Evolutionary conservation across 92 coral and sea anemone species (phyloP).

Genomic region (Porites rus): DNA sequence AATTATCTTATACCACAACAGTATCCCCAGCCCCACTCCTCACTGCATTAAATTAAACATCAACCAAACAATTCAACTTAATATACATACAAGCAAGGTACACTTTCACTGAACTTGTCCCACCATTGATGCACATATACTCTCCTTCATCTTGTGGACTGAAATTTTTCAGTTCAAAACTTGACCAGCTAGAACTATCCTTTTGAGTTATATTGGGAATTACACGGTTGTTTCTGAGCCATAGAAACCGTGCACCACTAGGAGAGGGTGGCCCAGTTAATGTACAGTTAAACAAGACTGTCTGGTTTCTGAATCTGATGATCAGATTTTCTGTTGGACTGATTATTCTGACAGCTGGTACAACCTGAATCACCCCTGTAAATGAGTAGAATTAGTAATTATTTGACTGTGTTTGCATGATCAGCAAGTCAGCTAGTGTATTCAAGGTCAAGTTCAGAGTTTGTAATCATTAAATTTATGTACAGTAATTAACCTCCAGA

Average conservation of each 20-base stretch:
- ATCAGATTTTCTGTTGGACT: slow-evolving; percentile 31
- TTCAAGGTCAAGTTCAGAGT: too few species aligned
- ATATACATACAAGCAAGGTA: slow-evolving; percentile 21
- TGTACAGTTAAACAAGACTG: slow-evolving; percentile 38
- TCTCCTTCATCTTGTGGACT: background rate
- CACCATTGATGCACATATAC: slow-evolving; percentile 1
- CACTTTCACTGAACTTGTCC: background rate
- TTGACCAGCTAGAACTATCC: slow-evolving; percentile 27
- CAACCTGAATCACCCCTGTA: background rate
- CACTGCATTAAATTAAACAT: background rate
- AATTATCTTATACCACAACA: too few species aligned
- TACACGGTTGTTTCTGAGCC: background rate
- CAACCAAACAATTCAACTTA: background rate
- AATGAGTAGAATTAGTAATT: background rate
- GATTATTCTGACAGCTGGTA: slow-evolving; percentile 19
- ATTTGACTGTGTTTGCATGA: too few species aligned
- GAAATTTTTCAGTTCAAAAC: slow-evolving; percentile 27
- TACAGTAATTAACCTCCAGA: too few species aligned
- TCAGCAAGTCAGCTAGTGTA: too few species aligned
- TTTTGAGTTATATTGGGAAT: background rate
- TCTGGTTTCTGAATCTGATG: slow-evolving; percentile 24
- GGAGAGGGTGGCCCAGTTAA: background rate
- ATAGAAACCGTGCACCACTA: background rate
- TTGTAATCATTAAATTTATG: too few species aligned
- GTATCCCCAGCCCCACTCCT: too few species aligned